phyloP scores from a whole-genome alignment of 2,888 invertebrate species.

The Tiliacea aurago region DNA sequence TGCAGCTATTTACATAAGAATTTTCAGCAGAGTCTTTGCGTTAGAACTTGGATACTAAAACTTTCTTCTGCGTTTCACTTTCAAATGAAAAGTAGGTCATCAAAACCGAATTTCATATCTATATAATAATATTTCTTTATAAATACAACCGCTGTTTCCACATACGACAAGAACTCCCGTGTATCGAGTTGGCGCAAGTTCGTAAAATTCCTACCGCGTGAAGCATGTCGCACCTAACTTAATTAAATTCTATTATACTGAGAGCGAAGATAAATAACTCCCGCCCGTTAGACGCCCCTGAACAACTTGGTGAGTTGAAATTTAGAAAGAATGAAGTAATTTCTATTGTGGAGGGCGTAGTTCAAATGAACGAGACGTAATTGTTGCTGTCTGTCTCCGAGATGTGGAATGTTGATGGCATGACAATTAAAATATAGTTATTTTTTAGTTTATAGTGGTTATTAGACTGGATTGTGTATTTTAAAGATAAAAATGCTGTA shows the following conservation, averaged over 20 bases:
- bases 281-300: slow-evolving; percentile 75
- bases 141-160: slow-evolving; percentile 49
- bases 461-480: not conserved
- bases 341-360: slow-evolving; percentile 78
- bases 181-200: slow-evolving; percentile 75
- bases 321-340: slow-evolving; percentile 87
- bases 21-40: not conserved
- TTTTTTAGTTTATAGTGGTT: not conserved
- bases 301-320: slow-evolving; percentile 76
- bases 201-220: slow-evolving; percentile 83
- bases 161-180: slow-evolving; percentile 61
- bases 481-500: not conserved
- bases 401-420: slow-evolving; percentile 60
- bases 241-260: slow-evolving; percentile 90
- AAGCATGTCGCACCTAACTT: slow-evolving; percentile 88
- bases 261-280: slow-evolving; percentile 88
- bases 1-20: not conserved
- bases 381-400: slow-evolving; percentile 65
- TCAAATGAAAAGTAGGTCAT: slow-evolving; percentile 30
- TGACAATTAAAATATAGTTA: slow-evolving; percentile 27
- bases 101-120: slow-evolving; percentile 12
- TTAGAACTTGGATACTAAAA: not conserved
- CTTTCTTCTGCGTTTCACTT: not conserved
- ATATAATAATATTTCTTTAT: slow-evolving; percentile 50
- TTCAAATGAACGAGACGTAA: slow-evolving; percentile 71